phyloP scores from a whole-genome alignment of 2,888 invertebrate genomes.

The Diarsia brunnea region DNA sequence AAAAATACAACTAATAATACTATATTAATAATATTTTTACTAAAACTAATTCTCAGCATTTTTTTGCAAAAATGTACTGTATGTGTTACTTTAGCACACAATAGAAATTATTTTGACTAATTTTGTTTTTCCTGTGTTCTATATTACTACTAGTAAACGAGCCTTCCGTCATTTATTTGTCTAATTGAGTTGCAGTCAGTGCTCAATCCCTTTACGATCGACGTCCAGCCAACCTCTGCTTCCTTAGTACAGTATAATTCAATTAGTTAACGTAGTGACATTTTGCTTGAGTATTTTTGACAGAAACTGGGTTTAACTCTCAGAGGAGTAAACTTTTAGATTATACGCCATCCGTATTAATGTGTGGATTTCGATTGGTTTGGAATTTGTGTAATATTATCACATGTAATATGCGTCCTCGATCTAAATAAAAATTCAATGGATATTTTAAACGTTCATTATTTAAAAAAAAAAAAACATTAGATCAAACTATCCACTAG shows the following conservation, averaged over 20 bases:
- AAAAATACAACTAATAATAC: background rate
- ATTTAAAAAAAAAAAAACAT: too few relatives aligned
- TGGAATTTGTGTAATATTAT: background rate
- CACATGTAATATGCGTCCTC: background rate
- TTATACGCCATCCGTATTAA: background rate
- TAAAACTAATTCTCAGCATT: background rate
- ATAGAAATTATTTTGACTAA: background rate
- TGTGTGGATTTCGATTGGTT: background rate
- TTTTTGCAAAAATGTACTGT: background rate
- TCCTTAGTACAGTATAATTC: slow-evolving; percentile 22
- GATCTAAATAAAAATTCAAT: background rate
- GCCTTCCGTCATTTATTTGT: background rate
- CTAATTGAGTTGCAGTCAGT: slow-evolving; percentile 39
- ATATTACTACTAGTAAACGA: background rate
- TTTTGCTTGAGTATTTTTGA: background rate
- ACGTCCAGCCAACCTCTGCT: slow-evolving; percentile 34
- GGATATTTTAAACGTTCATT: too few relatives aligned
- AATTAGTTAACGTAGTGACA: background rate
- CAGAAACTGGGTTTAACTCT: background rate
- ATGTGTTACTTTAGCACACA: background rate
- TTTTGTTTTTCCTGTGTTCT: background rate
- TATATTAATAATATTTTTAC: background rate
- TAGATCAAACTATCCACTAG: too few relatives aligned
- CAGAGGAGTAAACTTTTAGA: background rate
- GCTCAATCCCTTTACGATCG: slow-evolving; percentile 8